Conservation (phyloP, 1,140 invertebrate genomes). For the Papilio helenus region DNA sequence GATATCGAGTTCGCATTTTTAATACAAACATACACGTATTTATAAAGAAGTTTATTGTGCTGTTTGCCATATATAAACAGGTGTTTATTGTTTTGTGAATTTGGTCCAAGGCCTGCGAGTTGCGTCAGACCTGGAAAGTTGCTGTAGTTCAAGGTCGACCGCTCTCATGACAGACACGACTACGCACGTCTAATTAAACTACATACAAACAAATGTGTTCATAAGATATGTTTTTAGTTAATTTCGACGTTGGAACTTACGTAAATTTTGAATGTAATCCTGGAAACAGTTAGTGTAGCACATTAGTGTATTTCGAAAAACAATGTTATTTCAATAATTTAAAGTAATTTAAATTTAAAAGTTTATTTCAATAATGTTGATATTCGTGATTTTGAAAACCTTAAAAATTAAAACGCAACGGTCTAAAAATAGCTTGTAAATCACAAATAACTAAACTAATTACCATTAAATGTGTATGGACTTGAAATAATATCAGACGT, state of each 20-base stretch:
- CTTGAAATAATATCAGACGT: not conserved
- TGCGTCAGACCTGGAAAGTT: conserved; percentile 51
- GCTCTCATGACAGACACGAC: not conserved
- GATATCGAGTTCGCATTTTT: not conserved
- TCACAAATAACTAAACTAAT: too few relatives aligned
- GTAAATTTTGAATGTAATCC: too few relatives aligned
- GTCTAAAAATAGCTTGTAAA: too few relatives aligned
- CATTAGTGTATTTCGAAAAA: too few relatives aligned
- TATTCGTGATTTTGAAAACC: too few relatives aligned
- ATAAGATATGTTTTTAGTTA: too few relatives aligned
- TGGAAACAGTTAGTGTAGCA: too few relatives aligned
- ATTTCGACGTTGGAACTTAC: too few relatives aligned
- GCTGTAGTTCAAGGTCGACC: conserved; percentile 55
- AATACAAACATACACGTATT: conserved; percentile 4
- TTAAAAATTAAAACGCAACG: too few relatives aligned
- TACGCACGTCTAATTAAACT: not conserved
- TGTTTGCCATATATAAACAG: conserved; percentile 29
- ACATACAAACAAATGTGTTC: not conserved
- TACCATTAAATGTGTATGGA: not conserved
- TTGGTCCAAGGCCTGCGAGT: conserved; percentile 46
- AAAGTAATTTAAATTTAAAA: too few relatives aligned
- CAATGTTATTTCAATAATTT: too few relatives aligned
- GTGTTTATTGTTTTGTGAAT: conserved; percentile 29
- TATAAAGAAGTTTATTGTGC: conserved; percentile 1
- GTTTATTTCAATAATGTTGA: too few relatives aligned